phyloP scores from a whole-genome alignment of 2,113 vertebrate genomes.

The Tapirus terrestris region DNA sequence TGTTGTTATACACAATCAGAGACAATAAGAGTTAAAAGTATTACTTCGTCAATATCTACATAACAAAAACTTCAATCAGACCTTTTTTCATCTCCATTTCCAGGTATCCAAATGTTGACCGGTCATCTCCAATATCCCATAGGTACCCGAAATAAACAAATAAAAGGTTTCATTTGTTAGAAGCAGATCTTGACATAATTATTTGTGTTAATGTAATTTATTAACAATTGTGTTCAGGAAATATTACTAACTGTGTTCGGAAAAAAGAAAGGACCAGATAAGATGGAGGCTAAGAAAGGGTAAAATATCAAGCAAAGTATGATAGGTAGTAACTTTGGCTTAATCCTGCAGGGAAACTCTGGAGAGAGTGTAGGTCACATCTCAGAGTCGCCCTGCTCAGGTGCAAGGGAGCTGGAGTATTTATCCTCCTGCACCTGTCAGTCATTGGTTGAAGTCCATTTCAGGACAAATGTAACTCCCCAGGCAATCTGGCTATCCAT shows the following conservation, averaged over 20 bases:
- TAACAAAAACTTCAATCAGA: background rate
- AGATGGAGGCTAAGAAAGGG: background rate
- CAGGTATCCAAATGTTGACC: background rate
- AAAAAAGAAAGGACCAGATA: background rate
- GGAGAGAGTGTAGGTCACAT: accelerated
- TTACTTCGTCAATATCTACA: background rate
- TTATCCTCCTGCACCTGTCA: accelerated
- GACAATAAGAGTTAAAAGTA: background rate
- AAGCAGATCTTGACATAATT: background rate
- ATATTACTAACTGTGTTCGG: background rate
- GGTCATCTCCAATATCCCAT: background rate
- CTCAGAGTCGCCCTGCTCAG: background rate
- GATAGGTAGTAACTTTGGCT: background rate
- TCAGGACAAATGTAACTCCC: background rate
- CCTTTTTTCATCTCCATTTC: background rate
- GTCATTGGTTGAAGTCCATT: background rate
- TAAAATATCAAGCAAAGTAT: background rate
- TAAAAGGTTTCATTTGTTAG: background rate
- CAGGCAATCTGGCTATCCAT: background rate
- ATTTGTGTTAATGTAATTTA: background rate
- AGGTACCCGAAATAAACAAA: background rate
- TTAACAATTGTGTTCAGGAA: background rate
- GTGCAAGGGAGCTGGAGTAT: background rate
- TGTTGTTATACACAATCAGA: background rate
- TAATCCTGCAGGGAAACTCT: background rate